A percentile compares a stretch with the other conserved stretches of the same genome.
phyloP scores from a whole-genome alignment of 2,888 invertebrate genomes.

The Caenorhabditis angaria region DNA sequence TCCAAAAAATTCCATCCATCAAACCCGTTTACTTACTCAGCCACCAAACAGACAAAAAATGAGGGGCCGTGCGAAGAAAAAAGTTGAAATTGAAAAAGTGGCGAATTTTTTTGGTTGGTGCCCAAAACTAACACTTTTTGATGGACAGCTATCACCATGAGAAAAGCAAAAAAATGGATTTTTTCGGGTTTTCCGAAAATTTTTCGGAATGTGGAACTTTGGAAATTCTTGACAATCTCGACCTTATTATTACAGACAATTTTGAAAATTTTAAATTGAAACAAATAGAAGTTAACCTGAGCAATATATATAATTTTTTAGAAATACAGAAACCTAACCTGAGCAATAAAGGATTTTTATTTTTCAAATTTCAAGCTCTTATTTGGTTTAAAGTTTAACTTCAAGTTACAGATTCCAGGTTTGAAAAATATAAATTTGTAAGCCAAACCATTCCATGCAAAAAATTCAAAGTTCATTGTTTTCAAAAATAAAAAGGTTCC shows the following conservation, averaged over 20 bases:
- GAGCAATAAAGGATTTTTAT: too few species aligned
- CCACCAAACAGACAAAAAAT: background rate
- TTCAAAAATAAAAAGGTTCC: background rate
- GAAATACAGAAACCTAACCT: too few species aligned
- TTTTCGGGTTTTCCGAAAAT: background rate
- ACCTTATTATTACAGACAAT: too few species aligned
- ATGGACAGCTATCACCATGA: conserved; percentile 36
- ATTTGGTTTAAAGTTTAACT: background rate
- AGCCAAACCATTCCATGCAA: background rate
- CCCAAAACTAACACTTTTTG: conserved; percentile 16
- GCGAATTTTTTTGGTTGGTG: background rate
- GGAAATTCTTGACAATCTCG: too few species aligned
- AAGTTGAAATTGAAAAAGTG: conserved; percentile 6
- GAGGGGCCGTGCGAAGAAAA: background rate
- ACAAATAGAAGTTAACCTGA: too few species aligned
- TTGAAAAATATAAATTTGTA: background rate
- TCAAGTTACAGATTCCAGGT: background rate
- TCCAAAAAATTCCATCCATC: conserved; percentile 35
- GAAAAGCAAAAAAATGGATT: background rate
- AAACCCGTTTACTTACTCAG: conserved; percentile 6
- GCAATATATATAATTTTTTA: too few species aligned
- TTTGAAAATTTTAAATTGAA: too few species aligned
- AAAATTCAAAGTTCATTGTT: background rate
- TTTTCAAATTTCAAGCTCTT: background rate
- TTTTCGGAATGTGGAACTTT: background rate